Evolutionary conservation across 2,888 invertebrate species (phyloP).

Genomic region (Conomelus anceps): DNA sequence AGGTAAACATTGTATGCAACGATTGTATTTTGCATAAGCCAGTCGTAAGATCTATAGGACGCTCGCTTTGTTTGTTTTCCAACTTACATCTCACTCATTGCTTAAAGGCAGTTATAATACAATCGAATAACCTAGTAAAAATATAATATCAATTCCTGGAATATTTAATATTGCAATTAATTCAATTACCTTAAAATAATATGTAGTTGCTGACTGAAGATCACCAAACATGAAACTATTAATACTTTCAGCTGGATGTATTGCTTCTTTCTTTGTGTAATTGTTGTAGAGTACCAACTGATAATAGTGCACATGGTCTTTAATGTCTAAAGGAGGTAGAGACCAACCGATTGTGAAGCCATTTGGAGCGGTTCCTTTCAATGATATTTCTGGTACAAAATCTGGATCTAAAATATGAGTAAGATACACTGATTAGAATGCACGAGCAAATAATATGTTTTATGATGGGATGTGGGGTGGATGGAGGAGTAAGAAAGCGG

Average conservation of each 20-base stretch:
- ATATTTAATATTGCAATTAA: too few relatives aligned
- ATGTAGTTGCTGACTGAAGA: slow-evolving; percentile 70
- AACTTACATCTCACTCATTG: too few relatives aligned
- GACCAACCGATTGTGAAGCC: slow-evolving; percentile 79
- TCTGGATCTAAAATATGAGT: slow-evolving; percentile 54
- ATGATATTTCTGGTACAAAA: slow-evolving; percentile 70
- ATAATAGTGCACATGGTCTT: slow-evolving; percentile 69
- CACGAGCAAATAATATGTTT: too few relatives aligned
- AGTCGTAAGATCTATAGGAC: too few relatives aligned
- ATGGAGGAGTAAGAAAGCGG: too few relatives aligned
- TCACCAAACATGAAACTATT: slow-evolving; percentile 71
- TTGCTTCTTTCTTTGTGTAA: slow-evolving; percentile 45
- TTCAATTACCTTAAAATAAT: slow-evolving; percentile 60
- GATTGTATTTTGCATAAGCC: too few relatives aligned
- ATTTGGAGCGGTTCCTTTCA: slow-evolving; percentile 60
- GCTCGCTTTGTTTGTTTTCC: too few relatives aligned
- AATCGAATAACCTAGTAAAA: too few relatives aligned
- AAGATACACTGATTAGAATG: background rate
- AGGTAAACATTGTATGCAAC: too few relatives aligned
- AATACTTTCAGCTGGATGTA: slow-evolving; percentile 56
- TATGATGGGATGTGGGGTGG: too few relatives aligned
- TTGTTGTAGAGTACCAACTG: slow-evolving; percentile 47
- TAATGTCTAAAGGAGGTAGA: slow-evolving; percentile 56
- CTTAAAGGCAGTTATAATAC: too few relatives aligned
- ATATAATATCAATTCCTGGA: background rate